Base-by-base conservation (phyloP, 1,140 invertebrate species). In the Pygmarrhopalites habei region DNA sequence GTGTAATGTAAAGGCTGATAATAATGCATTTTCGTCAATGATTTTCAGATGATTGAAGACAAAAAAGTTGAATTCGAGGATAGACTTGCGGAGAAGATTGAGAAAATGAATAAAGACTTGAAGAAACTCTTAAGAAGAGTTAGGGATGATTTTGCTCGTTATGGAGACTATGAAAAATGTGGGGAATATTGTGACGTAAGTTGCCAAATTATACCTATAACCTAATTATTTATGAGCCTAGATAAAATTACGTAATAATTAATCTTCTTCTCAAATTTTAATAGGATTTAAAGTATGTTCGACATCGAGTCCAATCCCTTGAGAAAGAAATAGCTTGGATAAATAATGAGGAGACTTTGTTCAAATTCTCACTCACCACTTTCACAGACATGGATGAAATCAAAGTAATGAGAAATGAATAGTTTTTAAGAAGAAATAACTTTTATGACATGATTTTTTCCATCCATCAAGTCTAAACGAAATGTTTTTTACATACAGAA, bases 331-430 rank as follows among this genome's bases (percentile, higher is more conserved):
- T 90, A 25, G 72, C 78, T 3, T 93, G 89, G 90, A 90, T 95
- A 43, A 93, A 93, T 76, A 84, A 86, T 71, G 91, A 95, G 80
- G 91, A 95, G 80, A 77, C 77, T 12, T 80, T 92, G 2, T 91
- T 93, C 71, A 89, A 91, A 73, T 86, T 90, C 72, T 85, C 86
- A 1, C 70, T 83, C 44, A 84, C 85, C 0, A 74, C 77, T 32
- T 95, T 87, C 76, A 81, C 84, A 4, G 84, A 87, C 64, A 79
- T 92, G 29, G 84, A 86, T 65, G 85, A 64, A 51, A 59, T 64
- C 28, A 59, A 51, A 25, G 62, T 59, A 49, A 41, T 28, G n/a
- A n/a, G n/a, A n/a, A n/a, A n/a, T n/a, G n/a, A n/a, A n/a, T n/a
- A n/a, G n/a, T n/a, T n/a, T n/a, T n/a, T n/a, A n/a, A n/a, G n/a